phyloP scores from a whole-genome alignment of 2,888 invertebrate genomes.

The Limnephilus marmoratus region DNA sequence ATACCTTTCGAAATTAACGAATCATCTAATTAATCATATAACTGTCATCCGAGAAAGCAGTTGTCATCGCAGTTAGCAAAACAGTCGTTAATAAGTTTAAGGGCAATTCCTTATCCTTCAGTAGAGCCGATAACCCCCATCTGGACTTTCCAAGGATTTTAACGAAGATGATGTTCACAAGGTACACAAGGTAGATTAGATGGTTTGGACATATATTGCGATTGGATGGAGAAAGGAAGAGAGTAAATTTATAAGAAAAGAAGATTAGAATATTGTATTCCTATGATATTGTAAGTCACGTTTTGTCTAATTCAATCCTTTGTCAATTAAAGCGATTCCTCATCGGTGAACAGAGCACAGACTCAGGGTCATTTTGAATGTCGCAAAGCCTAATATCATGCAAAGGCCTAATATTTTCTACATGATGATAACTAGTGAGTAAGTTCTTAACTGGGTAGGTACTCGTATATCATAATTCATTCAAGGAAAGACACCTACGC shows the following conservation, averaged over 20 bases:
- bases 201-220: neutral
- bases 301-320: neutral
- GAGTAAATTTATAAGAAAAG: too few species aligned
- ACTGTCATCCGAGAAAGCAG: too few species aligned
- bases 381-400: neutral
- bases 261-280: neutral
- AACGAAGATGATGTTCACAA: too few species aligned
- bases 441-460: neutral
- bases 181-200: too few species aligned
- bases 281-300: neutral
- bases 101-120: too few species aligned
- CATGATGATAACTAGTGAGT: neutral
- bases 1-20: too few species aligned
- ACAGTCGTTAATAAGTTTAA: too few species aligned
- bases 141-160: too few species aligned
- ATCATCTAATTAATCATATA: too few species aligned
- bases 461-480: neutral
- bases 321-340: neutral
- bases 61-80: too few species aligned
- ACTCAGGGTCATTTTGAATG: neutral
- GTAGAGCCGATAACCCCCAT: too few species aligned
- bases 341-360: neutral
- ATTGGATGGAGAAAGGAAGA: neutral
- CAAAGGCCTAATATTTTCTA: neutral
- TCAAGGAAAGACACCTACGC: neutral